These are phyloP conservation scores for Rhynchonycteris naso DNA, from an alignment of 2,797 vertebrate species.

Conservation along the genomic window DNA sequence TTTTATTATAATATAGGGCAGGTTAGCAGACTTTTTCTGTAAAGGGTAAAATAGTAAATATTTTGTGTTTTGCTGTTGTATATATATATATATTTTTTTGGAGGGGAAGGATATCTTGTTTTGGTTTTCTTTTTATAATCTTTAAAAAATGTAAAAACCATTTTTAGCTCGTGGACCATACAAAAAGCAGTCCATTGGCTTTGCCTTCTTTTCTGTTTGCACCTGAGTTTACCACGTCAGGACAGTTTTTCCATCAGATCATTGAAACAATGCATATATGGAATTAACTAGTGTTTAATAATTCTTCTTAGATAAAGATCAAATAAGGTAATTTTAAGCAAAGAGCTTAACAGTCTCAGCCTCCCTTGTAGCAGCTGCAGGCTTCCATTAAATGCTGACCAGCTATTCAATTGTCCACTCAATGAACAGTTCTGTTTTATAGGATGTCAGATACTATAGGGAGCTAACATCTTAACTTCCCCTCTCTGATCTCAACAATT, in stretches of 20 bases:
- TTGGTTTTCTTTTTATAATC: constrained; percentile 24
- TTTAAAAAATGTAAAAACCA: neutral
- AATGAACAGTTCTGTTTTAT: neutral
- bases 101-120: neutral
- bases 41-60: neutral
- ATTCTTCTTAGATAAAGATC: constrained; percentile 49
- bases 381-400: constrained; percentile 2
- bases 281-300: constrained; percentile 5
- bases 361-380: neutral
- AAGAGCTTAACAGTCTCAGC: neutral
- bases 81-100: neutral
- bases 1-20: neutral
- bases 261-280: neutral
- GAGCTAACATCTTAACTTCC: neutral
- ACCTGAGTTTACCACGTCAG: neutral
- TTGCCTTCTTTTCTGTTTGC: neutral
- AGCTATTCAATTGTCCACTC: neutral
- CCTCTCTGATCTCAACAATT: neutral
- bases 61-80: neutral
- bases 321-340: neutral
- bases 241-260: neutral
- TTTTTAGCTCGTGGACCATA: neutral
- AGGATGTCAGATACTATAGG: neutral
- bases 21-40: neutral
- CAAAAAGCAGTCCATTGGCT: neutral